Conservation (phyloP, 2,113 vertebrate genomes). For the Saguinus midas region DNA sequence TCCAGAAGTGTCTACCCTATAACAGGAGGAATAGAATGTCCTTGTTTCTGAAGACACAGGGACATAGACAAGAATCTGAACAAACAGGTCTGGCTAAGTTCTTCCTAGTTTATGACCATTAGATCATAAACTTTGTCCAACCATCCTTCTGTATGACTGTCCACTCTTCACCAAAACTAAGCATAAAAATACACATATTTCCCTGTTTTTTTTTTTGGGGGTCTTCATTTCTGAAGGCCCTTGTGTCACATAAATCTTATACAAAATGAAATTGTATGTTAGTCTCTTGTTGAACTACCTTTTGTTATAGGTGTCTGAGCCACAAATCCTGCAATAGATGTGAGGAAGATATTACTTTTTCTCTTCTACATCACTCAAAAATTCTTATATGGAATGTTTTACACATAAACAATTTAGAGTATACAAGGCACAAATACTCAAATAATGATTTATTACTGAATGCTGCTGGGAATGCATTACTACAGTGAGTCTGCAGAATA, state of each 20-base stretch:
- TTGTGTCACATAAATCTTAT: background rate
- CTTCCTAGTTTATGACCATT: background rate
- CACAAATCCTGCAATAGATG: background rate
- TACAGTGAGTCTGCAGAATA: background rate
- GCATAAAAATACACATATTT: background rate
- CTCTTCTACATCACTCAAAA: background rate
- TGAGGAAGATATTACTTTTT: background rate
- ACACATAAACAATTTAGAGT: background rate
- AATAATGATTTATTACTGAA: background rate
- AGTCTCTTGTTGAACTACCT: background rate
- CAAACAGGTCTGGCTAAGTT: background rate
- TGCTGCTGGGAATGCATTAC: background rate
- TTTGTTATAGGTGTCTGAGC: background rate
- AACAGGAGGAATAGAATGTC: background rate
- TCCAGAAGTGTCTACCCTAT: background rate
- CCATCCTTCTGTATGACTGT: background rate
- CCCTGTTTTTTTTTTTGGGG: background rate
- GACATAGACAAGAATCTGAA: background rate
- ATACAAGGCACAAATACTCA: background rate
- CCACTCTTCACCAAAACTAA: background rate
- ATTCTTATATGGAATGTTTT: slow-evolving; percentile 15
- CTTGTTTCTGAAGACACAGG: background rate
- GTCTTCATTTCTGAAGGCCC: background rate
- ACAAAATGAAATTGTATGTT: background rate
- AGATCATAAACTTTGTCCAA: background rate